Evolutionary conservation across 2,113 vertebrate species (phyloP).

Genomic region (Struthio camelus): DNA sequence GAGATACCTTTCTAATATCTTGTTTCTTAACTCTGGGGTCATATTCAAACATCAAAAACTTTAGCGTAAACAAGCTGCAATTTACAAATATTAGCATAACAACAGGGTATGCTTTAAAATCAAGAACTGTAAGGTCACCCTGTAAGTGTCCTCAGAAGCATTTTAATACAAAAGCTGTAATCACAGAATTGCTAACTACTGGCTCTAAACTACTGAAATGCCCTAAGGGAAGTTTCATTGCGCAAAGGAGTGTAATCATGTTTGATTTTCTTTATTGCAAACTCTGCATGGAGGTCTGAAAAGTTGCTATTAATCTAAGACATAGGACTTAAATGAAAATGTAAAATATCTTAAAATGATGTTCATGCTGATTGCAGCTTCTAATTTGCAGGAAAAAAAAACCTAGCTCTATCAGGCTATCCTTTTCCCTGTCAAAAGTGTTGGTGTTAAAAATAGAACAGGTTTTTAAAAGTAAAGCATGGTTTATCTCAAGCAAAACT

Average conservation of each 20-base stretch:
- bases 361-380: background rate
- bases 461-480: background rate
- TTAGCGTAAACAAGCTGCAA: background rate
- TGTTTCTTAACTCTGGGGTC: background rate
- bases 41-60: conserved; percentile 18
- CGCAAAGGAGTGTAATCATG: conserved; percentile 26
- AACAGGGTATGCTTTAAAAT: conserved; percentile 13
- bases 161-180: conserved; percentile 54
- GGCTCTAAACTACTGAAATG: conserved; percentile 36
- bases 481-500: background rate
- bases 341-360: conserved; percentile 14
- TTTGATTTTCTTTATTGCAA: conserved; percentile 34
- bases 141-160: conserved; percentile 31
- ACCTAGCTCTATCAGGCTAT: background rate
- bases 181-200: conserved; percentile 38
- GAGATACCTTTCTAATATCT: background rate
- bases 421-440: background rate
- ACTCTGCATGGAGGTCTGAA: background rate
- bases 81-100: conserved; percentile 51
- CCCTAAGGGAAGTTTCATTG: conserved; percentile 21
- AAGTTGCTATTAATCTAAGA: conserved; percentile 23
- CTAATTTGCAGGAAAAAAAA: background rate
- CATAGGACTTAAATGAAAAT: conserved; percentile 8
- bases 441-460: background rate
- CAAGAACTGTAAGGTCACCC: conserved; percentile 42